phyloP scores from a whole-genome alignment of 2,113 vertebrate genomes.

The Diphyllodes magnificus region DNA sequence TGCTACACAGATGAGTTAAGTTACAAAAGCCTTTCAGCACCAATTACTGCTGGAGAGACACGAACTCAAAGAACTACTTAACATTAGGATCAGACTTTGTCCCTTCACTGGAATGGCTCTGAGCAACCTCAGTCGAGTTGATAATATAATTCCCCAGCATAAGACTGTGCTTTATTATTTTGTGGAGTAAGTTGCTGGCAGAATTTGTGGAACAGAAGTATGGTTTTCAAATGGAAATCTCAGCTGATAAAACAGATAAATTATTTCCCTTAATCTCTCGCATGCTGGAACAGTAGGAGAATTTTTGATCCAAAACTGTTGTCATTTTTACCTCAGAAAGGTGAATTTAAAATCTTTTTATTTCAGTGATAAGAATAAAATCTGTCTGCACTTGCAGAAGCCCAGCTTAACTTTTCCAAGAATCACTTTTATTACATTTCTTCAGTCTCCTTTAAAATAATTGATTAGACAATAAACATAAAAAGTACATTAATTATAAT shows the following conservation, averaged over 20 bases:
- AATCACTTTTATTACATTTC: conserved; percentile 12
- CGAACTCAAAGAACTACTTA: neutral
- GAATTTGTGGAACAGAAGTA: neutral
- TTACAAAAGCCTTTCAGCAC: neutral
- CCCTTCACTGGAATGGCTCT: neutral
- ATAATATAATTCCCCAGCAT: neutral
- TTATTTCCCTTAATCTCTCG: neutral
- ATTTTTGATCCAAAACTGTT: neutral
- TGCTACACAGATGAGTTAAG: neutral
- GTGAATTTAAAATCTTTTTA: conserved; percentile 7
- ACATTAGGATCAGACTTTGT: neutral
- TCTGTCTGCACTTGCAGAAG: neutral
- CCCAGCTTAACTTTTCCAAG: neutral
- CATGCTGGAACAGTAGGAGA: neutral
- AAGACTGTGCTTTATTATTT: neutral
- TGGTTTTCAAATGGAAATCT: neutral
- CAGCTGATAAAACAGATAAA: neutral
- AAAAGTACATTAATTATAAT: conserved; percentile 56
- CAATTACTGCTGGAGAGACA: neutral
- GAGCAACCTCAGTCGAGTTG: neutral
- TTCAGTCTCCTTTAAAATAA: conserved; percentile 49
- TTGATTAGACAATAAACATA: conserved; percentile 51
- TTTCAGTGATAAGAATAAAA: neutral
- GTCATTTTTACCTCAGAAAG: neutral
- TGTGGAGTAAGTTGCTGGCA: neutral